Evolutionary conservation across 2,888 invertebrate genomes (phyloP).

Genomic region (Epirrhoe tristata): DNA sequence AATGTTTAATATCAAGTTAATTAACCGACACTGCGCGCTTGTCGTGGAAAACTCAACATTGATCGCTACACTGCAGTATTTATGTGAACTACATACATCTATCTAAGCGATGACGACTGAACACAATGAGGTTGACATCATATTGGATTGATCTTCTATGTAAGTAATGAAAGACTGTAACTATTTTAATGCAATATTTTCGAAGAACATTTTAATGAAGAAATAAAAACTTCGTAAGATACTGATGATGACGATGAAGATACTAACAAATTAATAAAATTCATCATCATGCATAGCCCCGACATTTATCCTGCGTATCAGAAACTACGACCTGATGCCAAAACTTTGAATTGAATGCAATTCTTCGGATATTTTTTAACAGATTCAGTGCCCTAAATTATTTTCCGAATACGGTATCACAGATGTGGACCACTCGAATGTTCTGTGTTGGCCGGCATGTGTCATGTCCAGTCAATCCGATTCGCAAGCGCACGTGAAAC

Average conservation of each 20-base stretch:
- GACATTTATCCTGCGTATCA: too few relatives aligned
- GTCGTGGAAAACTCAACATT: slow-evolving; percentile 19
- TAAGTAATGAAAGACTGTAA: not conserved
- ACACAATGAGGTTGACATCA: slow-evolving; percentile 8
- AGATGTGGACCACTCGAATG: not conserved
- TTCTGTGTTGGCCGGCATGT: not conserved
- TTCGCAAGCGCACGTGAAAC: slow-evolving; percentile 51
- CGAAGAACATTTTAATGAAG: too few relatives aligned
- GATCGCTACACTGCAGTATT: slow-evolving; percentile 15
- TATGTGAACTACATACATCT: slow-evolving; percentile 13
- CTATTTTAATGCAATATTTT: not conserved
- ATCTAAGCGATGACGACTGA: slow-evolving; percentile 5
- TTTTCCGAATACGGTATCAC: too few relatives aligned
- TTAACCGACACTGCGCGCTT: slow-evolving; percentile 3
- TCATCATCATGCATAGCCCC: too few relatives aligned
- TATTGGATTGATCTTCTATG: not conserved
- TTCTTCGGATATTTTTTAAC: not conserved
- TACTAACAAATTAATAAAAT: too few relatives aligned
- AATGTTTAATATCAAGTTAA: not conserved
- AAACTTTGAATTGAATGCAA: too few relatives aligned
- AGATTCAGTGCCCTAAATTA: too few relatives aligned
- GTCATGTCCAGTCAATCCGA: not conserved
- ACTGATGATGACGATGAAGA: too few relatives aligned
- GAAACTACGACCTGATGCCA: too few relatives aligned
- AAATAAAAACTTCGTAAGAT: too few relatives aligned